These are phyloP conservation scores for Caenorhabditis brenneri DNA, from an alignment of 1,140 invertebrate species.

Conservation along the genomic window DNA sequence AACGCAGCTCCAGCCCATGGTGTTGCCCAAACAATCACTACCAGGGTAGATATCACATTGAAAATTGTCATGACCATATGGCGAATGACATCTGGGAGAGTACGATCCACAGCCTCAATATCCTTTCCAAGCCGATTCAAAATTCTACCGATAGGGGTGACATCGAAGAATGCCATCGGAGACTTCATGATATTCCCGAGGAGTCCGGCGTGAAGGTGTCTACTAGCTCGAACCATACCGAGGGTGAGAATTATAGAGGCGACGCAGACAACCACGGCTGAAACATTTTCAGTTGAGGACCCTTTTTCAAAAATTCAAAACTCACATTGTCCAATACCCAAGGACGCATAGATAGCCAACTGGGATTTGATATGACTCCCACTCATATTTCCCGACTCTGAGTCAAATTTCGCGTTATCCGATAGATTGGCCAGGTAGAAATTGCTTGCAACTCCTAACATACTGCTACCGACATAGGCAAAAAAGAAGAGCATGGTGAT, in stretches of 20 bases:
- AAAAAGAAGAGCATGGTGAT: conserved; percentile 60
- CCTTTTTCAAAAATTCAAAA: background rate
- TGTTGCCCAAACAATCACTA: conserved; percentile 48
- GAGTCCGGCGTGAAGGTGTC: conserved; percentile 79
- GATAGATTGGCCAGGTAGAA: conserved; percentile 72
- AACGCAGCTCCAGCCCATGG: background rate
- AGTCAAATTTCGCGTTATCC: conserved; percentile 64
- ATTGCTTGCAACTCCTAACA: conserved; percentile 67
- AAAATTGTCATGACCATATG: conserved; percentile 38
- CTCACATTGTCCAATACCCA: conserved; percentile 66
- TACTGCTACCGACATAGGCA: conserved; percentile 61
- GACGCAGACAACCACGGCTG: conserved; percentile 62
- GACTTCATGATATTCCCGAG: conserved; percentile 80
- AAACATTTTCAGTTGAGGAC: background rate
- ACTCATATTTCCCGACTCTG: background rate
- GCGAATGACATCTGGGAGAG: conserved; percentile 39
- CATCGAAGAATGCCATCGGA: conserved; percentile 77
- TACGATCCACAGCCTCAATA: conserved; percentile 48
- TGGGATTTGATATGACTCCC: conserved; percentile 38
- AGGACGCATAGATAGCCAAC: conserved; percentile 62
- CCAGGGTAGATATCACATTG: conserved; percentile 24
- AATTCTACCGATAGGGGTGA: conserved; percentile 78
- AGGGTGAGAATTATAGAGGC: conserved; percentile 67
- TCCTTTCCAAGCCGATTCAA: conserved; percentile 82
- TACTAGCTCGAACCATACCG: conserved; percentile 76